Evolutionary conservation across 1,140 invertebrate species (phyloP).

Genomic region (Drosophila sproati): DNA sequence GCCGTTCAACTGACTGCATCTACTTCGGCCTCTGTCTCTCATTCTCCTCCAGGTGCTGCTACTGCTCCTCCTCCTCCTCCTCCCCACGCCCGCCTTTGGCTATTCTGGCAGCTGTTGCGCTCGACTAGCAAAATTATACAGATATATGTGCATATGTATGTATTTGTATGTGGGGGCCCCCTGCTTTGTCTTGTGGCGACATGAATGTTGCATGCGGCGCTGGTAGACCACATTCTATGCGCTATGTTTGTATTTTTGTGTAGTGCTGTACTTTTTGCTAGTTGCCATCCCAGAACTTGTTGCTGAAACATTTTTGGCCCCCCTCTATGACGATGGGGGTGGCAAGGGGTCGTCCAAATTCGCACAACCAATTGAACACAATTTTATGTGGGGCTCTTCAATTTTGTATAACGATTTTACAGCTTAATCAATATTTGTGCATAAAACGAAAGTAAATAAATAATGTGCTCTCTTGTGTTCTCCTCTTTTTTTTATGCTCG

Average conservation of each 20-base stretch:
- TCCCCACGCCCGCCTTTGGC: background rate
- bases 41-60: background rate
- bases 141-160: constrained; percentile 30
- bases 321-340: background rate
- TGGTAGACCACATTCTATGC: constrained; percentile 57
- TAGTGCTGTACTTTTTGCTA: constrained; percentile 67
- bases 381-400: constrained; percentile 53
- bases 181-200: constrained; percentile 46
- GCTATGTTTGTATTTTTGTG: constrained; percentile 59
- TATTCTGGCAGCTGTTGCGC: constrained; percentile 30
- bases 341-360: constrained; percentile 12
- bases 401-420: constrained; percentile 63
- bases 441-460: constrained; percentile 68
- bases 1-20: constrained; percentile 69
- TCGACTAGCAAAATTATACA: constrained; percentile 49
- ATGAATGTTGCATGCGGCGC: constrained; percentile 48
- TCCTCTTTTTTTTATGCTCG: constrained; percentile 59
- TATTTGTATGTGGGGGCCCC: constrained; percentile 11
- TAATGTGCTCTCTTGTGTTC: constrained; percentile 27
- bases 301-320: constrained; percentile 67
- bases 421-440: constrained; percentile 78
- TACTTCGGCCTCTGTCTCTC: constrained; percentile 6
- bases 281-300: constrained; percentile 50
- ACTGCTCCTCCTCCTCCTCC: background rate
- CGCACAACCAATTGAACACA: constrained; percentile 50